Conservation (phyloP, 2,113 vertebrate species). For the Oxyura jamaicensis region DNA sequence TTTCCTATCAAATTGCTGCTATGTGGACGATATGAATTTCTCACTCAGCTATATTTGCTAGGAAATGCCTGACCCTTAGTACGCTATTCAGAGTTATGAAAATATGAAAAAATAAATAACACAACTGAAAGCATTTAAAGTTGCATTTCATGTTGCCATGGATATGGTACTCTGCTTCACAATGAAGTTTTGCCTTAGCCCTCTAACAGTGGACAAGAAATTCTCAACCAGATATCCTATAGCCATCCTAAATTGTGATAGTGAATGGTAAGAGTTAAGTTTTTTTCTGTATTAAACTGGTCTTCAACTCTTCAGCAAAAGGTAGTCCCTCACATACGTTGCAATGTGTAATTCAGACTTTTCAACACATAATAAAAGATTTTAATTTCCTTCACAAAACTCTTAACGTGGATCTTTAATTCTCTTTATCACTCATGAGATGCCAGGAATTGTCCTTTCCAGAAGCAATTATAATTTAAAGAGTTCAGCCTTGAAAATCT, state of each 20-base stretch:
- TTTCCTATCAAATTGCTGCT: background rate
- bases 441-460: background rate
- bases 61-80: background rate
- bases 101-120: background rate
- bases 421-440: background rate
- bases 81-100: background rate
- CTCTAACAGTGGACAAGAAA: background rate
- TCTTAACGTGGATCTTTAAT: background rate
- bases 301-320: background rate
- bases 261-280: background rate
- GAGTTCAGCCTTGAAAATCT: background rate
- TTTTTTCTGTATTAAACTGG: background rate
- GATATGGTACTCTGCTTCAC: background rate
- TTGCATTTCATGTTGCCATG: background rate
- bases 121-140: background rate
- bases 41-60: background rate
- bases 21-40: background rate
- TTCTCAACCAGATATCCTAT: background rate
- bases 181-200: background rate
- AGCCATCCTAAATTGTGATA: background rate
- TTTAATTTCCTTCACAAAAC: slow-evolving; percentile 10
- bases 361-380: slow-evolving; percentile 15
- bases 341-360: background rate
- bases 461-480: slow-evolving; percentile 3
- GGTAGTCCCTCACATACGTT: background rate